A percentile compares a stretch with the other conserved stretches of the same genome.
Conservation (phyloP, 2,113 vertebrate species). For the Pavo muticus region DNA sequence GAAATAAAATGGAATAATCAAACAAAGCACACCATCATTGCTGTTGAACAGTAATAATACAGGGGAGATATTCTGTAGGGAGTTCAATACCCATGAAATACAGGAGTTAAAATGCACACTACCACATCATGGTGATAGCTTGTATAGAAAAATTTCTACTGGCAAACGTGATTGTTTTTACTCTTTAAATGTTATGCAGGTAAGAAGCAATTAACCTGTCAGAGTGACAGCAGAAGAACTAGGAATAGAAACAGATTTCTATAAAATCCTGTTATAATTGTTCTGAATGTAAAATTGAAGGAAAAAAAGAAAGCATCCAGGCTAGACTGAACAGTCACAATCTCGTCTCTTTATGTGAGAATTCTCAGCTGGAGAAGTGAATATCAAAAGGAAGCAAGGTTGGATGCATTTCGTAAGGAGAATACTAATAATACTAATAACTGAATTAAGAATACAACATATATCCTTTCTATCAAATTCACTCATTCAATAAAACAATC, state of each 20-base stretch:
- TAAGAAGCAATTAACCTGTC: slow-evolving; percentile 22
- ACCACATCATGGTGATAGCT: neutral
- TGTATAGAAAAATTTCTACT: slow-evolving; percentile 12
- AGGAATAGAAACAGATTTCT: slow-evolving; percentile 11
- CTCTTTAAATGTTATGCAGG: neutral
- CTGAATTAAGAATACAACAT: neutral
- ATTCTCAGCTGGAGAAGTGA: neutral
- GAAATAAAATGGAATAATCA: slow-evolving; percentile 43
- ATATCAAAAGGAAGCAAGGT: neutral
- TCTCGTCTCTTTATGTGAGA: neutral
- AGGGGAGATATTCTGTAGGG: slow-evolving; percentile 7
- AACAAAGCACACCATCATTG: neutral
- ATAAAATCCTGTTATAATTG: neutral
- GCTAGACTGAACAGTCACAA: neutral
- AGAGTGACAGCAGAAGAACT: slow-evolving; percentile 12
- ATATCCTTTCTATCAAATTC: neutral
- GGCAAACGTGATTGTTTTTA: neutral
- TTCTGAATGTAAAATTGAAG: slow-evolving; percentile 9
- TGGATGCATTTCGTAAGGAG: neutral
- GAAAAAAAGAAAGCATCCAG: neutral
- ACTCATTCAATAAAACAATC: neutral
- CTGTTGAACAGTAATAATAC: neutral
- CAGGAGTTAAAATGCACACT: neutral
- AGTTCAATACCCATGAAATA: slow-evolving; percentile 31
- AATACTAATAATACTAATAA: neutral